Percentiles rank a stretch among this genome's conserved stretches.
phyloP scores from a whole-genome alignment of 1,140 invertebrate genomes.

The Polypedilum vanderplanki region DNA sequence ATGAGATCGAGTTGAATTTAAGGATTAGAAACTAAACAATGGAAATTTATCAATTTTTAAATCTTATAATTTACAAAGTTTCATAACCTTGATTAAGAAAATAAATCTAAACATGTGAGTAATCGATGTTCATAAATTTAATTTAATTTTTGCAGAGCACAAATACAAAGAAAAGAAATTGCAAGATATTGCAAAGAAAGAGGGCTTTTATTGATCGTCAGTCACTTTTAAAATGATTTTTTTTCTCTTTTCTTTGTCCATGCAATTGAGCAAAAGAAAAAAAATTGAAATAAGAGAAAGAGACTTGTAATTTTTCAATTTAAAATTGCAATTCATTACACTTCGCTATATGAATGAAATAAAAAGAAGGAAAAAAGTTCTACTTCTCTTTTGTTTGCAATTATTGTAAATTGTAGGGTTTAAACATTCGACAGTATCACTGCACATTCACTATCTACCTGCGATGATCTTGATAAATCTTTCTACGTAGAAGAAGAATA shows the following conservation, averaged over 20 bases:
- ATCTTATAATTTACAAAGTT: too few relatives aligned
- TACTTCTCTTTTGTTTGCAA: too few relatives aligned
- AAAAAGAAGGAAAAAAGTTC: background rate
- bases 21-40: too few relatives aligned
- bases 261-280: constrained; percentile 1
- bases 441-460: constrained; percentile 23
- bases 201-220: background rate
- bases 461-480: constrained; percentile 27
- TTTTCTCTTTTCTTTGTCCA: background rate
- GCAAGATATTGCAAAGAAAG: background rate
- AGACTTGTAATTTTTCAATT: background rate
- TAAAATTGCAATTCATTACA: background rate
- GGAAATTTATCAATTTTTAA: too few relatives aligned
- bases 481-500: background rate
- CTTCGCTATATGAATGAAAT: background rate
- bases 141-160: background rate
- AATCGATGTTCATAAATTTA: constrained; percentile 28
- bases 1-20: too few relatives aligned
- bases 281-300: background rate
- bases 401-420: background rate
- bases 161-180: background rate
- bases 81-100: too few relatives aligned
- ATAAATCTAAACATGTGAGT: background rate
- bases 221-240: background rate
- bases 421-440: background rate